Evolutionary conservation across 2,888 invertebrate species (phyloP).

Genomic region (Thyatira batis): DNA sequence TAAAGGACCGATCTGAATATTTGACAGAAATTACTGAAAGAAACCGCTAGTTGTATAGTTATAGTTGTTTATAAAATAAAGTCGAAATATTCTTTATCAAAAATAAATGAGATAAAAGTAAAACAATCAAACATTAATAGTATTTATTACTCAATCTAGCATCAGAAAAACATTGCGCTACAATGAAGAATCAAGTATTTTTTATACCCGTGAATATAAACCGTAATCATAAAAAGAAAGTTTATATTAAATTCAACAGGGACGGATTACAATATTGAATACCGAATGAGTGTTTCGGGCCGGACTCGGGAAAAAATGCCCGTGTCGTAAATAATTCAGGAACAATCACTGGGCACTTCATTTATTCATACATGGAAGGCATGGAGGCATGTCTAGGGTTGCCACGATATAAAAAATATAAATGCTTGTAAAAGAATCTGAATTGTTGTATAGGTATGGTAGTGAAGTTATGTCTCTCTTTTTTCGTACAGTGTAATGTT

Average conservation of each 20-base stretch:
- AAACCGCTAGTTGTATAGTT: too few relatives aligned
- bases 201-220: not conserved
- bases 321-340: conserved; percentile 69
- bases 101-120: too few relatives aligned
- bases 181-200: not conserved
- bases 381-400: conserved; percentile 26
- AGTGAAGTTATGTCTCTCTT: too few relatives aligned
- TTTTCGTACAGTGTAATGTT: too few relatives aligned
- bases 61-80: too few relatives aligned
- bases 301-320: conserved; percentile 33
- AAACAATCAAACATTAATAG: too few relatives aligned
- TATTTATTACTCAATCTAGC: too few relatives aligned
- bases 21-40: too few relatives aligned
- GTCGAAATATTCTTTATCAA: too few relatives aligned
- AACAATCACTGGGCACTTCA: conserved; percentile 73
- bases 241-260: conserved; percentile 57
- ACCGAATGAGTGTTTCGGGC: conserved; percentile 41
- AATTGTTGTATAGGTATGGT: too few relatives aligned
- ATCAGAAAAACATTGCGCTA: not conserved
- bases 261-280: conserved; percentile 64
- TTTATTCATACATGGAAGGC: conserved; percentile 69
- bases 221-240: conserved; percentile 39
- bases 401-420: conserved; percentile 20
- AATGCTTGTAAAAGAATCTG: not conserved
- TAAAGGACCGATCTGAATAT: too few relatives aligned